Evolutionary conservation across 2,113 vertebrate species (phyloP).

Genomic region (Triplophysa dalaica): DNA sequence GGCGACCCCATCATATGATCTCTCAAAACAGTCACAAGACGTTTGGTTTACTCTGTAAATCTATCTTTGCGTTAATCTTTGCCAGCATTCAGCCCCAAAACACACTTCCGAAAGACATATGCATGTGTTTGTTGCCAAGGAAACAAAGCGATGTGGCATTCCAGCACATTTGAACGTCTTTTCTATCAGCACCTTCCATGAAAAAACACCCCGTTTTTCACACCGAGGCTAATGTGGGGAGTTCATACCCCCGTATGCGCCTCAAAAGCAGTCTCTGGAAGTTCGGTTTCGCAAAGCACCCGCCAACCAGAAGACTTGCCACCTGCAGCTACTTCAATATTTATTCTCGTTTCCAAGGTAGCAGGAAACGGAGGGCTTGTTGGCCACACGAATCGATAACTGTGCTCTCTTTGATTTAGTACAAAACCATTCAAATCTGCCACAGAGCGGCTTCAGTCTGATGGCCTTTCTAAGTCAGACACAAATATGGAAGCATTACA

Average conservation of each 20-base stretch:
- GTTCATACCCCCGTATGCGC: background rate
- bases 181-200: background rate
- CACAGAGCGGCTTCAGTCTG: slow-evolving; percentile 45
- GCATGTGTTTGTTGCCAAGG: slow-evolving; percentile 57
- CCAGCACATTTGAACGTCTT: slow-evolving; percentile 35
- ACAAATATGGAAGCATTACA: slow-evolving; percentile 48
- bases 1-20: slow-evolving; percentile 25
- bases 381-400: slow-evolving; percentile 50
- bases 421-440: slow-evolving; percentile 52
- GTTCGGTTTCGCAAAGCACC: background rate
- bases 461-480: slow-evolving; percentile 45
- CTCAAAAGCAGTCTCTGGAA: background rate
- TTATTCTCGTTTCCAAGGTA: slow-evolving; percentile 56
- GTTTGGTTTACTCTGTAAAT: slow-evolving; percentile 47
- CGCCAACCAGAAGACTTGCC: slow-evolving; percentile 5
- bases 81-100: slow-evolving; percentile 27
- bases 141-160: slow-evolving; percentile 57
- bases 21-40: slow-evolving; percentile 42
- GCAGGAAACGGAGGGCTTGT: slow-evolving; percentile 47
- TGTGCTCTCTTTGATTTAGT: slow-evolving; percentile 34
- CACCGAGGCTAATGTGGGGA: background rate
- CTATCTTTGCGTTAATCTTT: slow-evolving; percentile 30
- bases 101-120: slow-evolving; percentile 41
- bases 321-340: slow-evolving; percentile 35
- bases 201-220: slow-evolving; percentile 9